A percentile compares a stretch with the other conserved stretches of the same genome.
phyloP scores from a whole-genome alignment of 2,888 invertebrate species.

The Didymodactylos carnosus region DNA sequence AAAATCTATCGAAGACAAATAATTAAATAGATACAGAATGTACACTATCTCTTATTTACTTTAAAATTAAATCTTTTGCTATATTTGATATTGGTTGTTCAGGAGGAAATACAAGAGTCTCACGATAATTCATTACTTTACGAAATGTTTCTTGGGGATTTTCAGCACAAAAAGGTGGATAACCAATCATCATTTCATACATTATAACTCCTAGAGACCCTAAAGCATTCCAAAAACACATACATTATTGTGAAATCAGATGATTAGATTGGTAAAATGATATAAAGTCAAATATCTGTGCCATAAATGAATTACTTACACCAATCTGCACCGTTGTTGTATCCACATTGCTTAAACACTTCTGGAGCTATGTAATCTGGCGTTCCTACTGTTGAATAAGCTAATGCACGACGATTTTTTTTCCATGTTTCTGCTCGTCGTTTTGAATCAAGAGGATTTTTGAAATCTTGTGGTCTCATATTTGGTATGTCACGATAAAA shows the following conservation, averaged over 20 bases:
- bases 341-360: constrained; percentile 79
- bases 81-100: constrained; percentile 97
- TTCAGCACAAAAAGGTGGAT: constrained; percentile 97
- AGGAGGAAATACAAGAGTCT: constrained; percentile 89
- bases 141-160: constrained; percentile 86
- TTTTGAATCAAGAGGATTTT: constrained; percentile 76
- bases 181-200: constrained; percentile 99
- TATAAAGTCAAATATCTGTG: too few relatives aligned
- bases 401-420: constrained; percentile 61
- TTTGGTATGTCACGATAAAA: constrained; percentile 75
- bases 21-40: not conserved
- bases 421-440: constrained; percentile 97
- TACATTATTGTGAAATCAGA: too few relatives aligned
- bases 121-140: constrained; percentile 98
- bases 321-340: constrained; percentile 84
- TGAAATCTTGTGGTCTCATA: constrained; percentile 3
- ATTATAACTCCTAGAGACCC: constrained; percentile 99
- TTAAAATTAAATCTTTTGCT: constrained; percentile 67
- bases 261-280: not conserved
- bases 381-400: constrained; percentile 56
- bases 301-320: constrained; percentile 31
- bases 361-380: constrained; percentile 99
- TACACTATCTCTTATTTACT: not conserved
- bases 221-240: too few relatives aligned
- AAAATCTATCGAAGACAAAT: constrained; percentile 49